These are phyloP conservation scores for Bubalus kerabau DNA, from an alignment of 2,113 vertebrate species.

Conservation along the genomic window DNA sequence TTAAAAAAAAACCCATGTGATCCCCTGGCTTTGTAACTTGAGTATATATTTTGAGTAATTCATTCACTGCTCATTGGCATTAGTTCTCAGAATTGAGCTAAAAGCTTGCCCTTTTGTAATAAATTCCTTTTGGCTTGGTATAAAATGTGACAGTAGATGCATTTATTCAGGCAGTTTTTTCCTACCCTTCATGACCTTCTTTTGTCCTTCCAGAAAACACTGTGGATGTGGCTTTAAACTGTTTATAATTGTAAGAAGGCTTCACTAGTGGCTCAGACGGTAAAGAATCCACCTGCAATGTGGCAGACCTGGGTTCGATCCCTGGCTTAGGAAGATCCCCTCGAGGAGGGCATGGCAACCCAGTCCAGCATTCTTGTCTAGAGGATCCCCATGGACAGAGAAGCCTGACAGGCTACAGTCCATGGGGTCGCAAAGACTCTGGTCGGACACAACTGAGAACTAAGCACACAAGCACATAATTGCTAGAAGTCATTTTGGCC, in stretches of 20 bases:
- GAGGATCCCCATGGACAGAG: not conserved
- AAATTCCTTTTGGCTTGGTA: not conserved
- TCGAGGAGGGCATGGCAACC: not conserved
- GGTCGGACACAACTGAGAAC: not conserved
- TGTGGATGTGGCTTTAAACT: not conserved
- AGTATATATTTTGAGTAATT: not conserved
- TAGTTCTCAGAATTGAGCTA: not conserved
- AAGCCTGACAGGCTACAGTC: not conserved
- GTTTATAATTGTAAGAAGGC: not conserved
- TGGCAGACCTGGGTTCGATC: not conserved
- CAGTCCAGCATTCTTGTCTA: not conserved
- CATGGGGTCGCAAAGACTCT: not conserved
- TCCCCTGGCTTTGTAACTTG: not conserved
- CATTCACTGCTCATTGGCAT: not conserved
- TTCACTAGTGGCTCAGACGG: not conserved
- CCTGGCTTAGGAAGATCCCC: not conserved
- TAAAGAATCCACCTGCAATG: not conserved
- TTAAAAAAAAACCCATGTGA: accelerated
- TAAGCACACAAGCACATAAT: not conserved
- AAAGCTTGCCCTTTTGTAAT: not conserved
- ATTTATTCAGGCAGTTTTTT: not conserved
- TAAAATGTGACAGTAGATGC: not conserved
- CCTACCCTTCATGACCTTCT: not conserved
- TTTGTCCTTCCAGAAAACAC: not conserved
- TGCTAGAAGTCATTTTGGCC: not conserved